Evolutionary conservation across 2,888 invertebrate species (phyloP), one percentile per base, ranked within the genome.

Genomic region (Aleiodes testaceus): DNA sequence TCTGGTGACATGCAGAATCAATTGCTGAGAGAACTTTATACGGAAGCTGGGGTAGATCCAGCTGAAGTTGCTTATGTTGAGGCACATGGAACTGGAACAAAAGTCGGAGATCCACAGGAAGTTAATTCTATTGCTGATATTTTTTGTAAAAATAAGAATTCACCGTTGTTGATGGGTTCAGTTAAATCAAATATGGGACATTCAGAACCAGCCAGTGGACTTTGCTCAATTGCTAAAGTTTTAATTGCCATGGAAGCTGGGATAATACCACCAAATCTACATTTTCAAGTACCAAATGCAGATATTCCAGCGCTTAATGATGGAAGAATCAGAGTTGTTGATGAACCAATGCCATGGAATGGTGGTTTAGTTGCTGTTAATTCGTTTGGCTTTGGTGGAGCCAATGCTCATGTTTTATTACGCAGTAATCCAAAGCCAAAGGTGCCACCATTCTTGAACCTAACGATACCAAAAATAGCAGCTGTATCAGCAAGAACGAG

Each of bases 181-280:
- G 96, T 98, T 0, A 99, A 99, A 88, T 97, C 97, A 20, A 99
- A 99, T 89, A 98, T 99, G 97, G 99, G 99, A 1, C 99, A 99
- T 87, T 94, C 98, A 3, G 99, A 99, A 88, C 96, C 98, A 0
- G 95, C 95, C 1, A 95, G 96, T 53, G 97, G 97, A 26, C 89
- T 98, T 22, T 96, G 97, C 84, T 94, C 97, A 1, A 89, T 98
- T 76, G 96, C 96, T 11, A 98, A 98, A 88, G 91, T 97, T 67
- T 87, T 99, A 20, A 92, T 99, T 72, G 95, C 98, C 14, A 97
- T 99, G 95, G 97, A 99, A 88, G 88, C 91, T 68, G 95, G 96
- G 36, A 87, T 93, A 42, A 95, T 99, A 78, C 99, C 99, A 1
- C 93, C 91, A 18, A 99, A 99, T 88, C 89, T 99, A 73, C 98